A percentile compares a stretch with the other conserved stretches of the same genome.
phyloP scores from a whole-genome alignment of 2,888 invertebrate species.

The Drosophila mimetica region DNA sequence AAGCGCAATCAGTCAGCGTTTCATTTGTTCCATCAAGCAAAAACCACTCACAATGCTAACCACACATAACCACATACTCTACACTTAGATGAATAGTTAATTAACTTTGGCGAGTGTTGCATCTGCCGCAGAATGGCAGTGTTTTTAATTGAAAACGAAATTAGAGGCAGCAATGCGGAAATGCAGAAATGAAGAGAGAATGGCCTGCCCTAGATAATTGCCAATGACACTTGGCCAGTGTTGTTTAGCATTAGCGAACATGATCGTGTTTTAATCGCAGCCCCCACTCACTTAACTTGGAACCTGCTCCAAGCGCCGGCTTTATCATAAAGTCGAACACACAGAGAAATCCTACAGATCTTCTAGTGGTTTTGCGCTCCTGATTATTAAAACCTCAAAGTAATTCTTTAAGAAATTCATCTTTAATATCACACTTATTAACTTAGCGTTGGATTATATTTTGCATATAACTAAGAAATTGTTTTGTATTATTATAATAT shows the following conservation, averaged over 20 bases:
- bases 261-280: conserved; percentile 29
- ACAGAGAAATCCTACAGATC: neutral
- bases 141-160: conserved; percentile 70
- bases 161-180: conserved; percentile 66
- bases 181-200: conserved; percentile 33
- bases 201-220: conserved; percentile 33
- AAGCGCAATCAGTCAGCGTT: conserved; percentile 62
- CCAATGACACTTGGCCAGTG: conserved; percentile 32
- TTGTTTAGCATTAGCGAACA: conserved; percentile 26
- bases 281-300: conserved; percentile 7
- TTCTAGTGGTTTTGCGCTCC: too few relatives aligned
- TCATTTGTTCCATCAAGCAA: conserved; percentile 39
- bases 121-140: conserved; percentile 44
- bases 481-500: too few relatives aligned
- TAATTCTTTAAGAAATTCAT: too few relatives aligned
- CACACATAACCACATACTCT: conserved; percentile 19
- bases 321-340: conserved; percentile 10
- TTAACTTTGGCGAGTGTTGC: conserved; percentile 67
- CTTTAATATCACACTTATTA: too few relatives aligned
- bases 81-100: conserved; percentile 62
- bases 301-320: conserved; percentile 16
- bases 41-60: conserved; percentile 5
- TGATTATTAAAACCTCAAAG: neutral
- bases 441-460: too few relatives aligned
- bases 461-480: too few relatives aligned